These are phyloP conservation scores for Tetragnatha versicolor DNA, from an alignment of 1,140 invertebrate species.

Conservation along the genomic window DNA sequence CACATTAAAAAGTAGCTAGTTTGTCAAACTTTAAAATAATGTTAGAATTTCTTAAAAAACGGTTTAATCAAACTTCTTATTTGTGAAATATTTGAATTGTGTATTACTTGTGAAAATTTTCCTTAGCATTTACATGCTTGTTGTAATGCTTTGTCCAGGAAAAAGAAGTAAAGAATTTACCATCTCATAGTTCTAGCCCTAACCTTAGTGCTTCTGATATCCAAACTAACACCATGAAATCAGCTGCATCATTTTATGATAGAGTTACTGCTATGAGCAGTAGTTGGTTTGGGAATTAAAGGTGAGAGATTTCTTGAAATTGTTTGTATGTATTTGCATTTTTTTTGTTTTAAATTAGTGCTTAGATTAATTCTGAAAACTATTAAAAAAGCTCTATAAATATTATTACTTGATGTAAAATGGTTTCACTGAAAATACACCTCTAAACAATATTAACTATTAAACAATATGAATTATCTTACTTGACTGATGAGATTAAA, in stretches of 20 bases:
- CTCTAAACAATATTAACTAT: too few species aligned
- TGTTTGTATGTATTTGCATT: background rate
- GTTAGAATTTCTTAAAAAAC: too few species aligned
- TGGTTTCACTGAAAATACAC: background rate
- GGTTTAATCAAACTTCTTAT: too few species aligned
- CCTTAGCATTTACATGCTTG: background rate
- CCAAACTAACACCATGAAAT: slow-evolving; percentile 31
- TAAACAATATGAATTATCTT: too few species aligned
- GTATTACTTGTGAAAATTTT: background rate
- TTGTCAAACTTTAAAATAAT: too few species aligned
- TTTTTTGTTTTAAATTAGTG: background rate
- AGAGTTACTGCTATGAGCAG: slow-evolving; percentile 53
- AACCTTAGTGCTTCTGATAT: slow-evolving; percentile 22
- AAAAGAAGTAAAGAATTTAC: slow-evolving; percentile 16
- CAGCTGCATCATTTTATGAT: slow-evolving; percentile 50
- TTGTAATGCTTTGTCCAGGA: background rate
- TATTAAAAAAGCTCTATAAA: background rate
- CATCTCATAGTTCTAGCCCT: slow-evolving; percentile 48
- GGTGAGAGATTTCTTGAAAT: background rate
- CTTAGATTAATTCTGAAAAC: background rate
- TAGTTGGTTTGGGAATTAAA: slow-evolving; percentile 51
- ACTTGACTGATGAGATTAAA: too few species aligned
- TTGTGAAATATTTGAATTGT: background rate
- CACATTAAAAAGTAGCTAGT: too few species aligned
- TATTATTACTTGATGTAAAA: background rate